phyloP scores from a whole-genome alignment of 1,140 invertebrate genomes.

The Diorhabda elongata region DNA sequence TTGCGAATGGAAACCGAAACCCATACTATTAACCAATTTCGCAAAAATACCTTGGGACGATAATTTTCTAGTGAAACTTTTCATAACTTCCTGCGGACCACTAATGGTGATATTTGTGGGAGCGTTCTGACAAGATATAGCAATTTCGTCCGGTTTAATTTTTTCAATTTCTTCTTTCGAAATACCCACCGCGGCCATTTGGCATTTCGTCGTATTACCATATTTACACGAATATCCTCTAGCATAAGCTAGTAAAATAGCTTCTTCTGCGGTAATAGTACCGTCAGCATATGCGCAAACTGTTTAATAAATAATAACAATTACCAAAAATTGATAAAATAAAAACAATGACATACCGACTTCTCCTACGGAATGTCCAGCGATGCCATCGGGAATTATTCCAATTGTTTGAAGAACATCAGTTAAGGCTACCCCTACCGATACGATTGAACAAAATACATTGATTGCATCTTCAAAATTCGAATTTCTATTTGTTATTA shows the following conservation, averaged over 20 bases:
- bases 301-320: constrained; percentile 24
- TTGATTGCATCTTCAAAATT: constrained; percentile 76
- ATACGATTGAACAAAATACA: constrained; percentile 86
- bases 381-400: constrained; percentile 81
- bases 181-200: constrained; percentile 76
- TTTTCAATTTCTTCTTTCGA: constrained; percentile 48
- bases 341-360: constrained; percentile 39
- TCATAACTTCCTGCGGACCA: constrained; percentile 68
- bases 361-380: constrained; percentile 92
- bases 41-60: constrained; percentile 73
- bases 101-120: constrained; percentile 79
- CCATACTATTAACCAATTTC: constrained; percentile 71
- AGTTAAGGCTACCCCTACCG: constrained; percentile 86
- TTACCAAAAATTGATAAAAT: not conserved
- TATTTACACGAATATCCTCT: constrained; percentile 78
- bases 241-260: constrained; percentile 76
- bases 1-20: constrained; percentile 78
- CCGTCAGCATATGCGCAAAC: constrained; percentile 87
- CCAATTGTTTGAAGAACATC: constrained; percentile 72
- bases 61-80: constrained; percentile 62
- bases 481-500: constrained; percentile 70
- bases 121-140: constrained; percentile 81
- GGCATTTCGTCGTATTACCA: constrained; percentile 67
- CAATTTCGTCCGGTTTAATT: constrained; percentile 62
- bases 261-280: constrained; percentile 75